Percentiles rank a stretch among this genome's conserved stretches.
Conservation (phyloP, 2,888 invertebrate genomes). For the Synergus gifuensis region DNA sequence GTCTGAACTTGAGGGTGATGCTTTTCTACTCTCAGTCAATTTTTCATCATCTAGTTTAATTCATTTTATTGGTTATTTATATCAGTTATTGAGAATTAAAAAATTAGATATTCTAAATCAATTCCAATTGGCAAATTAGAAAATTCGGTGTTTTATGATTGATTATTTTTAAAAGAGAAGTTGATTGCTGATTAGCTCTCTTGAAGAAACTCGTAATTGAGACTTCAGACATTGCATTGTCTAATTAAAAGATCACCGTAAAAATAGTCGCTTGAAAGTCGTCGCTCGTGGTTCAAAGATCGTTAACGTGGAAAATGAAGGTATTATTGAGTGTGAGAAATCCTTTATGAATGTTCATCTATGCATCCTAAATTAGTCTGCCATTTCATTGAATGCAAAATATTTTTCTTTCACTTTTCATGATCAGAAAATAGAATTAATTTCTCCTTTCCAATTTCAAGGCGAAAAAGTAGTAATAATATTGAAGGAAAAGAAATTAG, state of each 20-base stretch:
- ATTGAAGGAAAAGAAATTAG: neutral
- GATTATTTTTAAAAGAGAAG: neutral
- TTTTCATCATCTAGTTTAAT: neutral
- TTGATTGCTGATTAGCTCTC: neutral
- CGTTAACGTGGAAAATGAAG: constrained; percentile 23
- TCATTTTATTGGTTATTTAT: neutral
- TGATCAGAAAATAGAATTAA: neutral
- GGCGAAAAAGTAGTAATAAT: neutral
- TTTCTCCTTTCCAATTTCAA: neutral
- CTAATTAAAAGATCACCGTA: constrained; percentile 16
- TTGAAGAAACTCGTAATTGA: neutral
- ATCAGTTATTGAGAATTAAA: neutral
- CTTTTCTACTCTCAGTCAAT: constrained; percentile 8
- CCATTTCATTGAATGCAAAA: constrained; percentile 4
- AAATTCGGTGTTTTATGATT: neutral
- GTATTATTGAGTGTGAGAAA: constrained; percentile 29
- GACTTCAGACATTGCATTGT: constrained; percentile 7
- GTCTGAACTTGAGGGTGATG: constrained; percentile 11
- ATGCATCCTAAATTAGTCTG: neutral
- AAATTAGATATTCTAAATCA: neutral
- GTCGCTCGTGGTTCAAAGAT: constrained; percentile 25
- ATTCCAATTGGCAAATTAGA: neutral
- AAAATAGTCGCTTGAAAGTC: constrained; percentile 24
- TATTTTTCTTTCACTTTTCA: constrained; percentile 14
- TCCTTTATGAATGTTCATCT: constrained; percentile 15